Conservation (phyloP, 2,888 invertebrate species). For the Imbricaverruca yamaguchii region DNA sequence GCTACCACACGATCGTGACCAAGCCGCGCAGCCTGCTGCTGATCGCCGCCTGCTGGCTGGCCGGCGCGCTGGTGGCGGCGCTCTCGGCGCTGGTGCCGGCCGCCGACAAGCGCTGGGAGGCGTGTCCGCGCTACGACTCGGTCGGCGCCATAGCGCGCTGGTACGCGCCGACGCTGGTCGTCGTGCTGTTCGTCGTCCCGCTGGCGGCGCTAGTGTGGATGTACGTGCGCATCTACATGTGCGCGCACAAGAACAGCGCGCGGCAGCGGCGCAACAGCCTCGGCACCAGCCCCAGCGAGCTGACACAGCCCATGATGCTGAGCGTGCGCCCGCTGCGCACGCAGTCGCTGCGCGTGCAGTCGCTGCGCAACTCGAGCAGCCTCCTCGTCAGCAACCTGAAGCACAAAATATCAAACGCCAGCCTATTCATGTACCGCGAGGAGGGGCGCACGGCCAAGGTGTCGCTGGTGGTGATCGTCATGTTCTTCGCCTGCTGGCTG, state of each 20-base stretch:
- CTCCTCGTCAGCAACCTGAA: constrained; percentile 63
- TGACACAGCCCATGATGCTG: constrained; percentile 33
- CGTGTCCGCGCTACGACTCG: constrained; percentile 25
- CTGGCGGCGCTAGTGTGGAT: constrained; percentile 55
- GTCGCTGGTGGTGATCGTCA: constrained; percentile 66
- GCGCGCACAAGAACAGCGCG: constrained; percentile 63
- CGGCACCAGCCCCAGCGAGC: constrained; percentile 47
- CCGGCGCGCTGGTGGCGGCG: constrained; percentile 38
- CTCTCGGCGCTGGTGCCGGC: not conserved
- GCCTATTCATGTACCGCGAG: constrained; percentile 73
- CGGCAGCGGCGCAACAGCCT: constrained; percentile 48
- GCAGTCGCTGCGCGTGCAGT: constrained; percentile 11
- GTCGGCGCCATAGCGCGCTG: constrained; percentile 23
- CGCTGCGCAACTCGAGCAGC: constrained; percentile 40
- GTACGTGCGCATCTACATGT: constrained; percentile 65
- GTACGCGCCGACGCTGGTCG: constrained; percentile 26
- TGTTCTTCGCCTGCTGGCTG: constrained; percentile 54
- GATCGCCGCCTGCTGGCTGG: constrained; percentile 40
- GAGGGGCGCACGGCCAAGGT: constrained; percentile 83
- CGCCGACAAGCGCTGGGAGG: constrained; percentile 29
- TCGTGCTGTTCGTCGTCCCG: constrained; percentile 39
- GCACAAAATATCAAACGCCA: constrained; percentile 73
- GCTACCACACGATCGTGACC: constrained; percentile 50
- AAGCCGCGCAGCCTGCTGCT: constrained; percentile 37
- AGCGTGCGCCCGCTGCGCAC: constrained; percentile 23